A percentile compares a stretch with the other conserved stretches of the same genome.
Conservation (phyloP, 2,797 vertebrate genomes). For the Pelochelys cantorii region DNA sequence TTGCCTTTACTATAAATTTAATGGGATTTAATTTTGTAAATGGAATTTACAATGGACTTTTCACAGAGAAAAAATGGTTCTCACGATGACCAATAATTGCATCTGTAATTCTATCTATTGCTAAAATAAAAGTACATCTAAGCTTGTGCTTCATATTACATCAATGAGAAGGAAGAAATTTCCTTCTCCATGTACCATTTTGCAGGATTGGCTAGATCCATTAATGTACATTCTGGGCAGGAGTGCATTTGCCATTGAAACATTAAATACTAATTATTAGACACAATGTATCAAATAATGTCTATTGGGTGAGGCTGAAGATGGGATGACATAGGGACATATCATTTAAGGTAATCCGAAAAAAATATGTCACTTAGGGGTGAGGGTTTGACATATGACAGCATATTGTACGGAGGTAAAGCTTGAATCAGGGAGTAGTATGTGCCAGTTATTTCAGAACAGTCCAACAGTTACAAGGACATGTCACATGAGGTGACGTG, state of each 20-base stretch:
- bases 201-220: background rate
- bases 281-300: background rate
- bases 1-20: background rate
- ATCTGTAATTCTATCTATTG: background rate
- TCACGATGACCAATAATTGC: background rate
- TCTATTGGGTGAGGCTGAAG: background rate
- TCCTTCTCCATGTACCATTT: background rate
- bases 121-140: background rate
- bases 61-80: background rate
- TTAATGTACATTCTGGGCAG: background rate
- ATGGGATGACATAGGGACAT: background rate
- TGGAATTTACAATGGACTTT: background rate
- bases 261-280: background rate
- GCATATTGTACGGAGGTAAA: background rate
- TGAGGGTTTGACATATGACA: background rate
- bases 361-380: background rate
- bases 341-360: background rate
- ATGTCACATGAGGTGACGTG: background rate
- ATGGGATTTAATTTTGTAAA: background rate
- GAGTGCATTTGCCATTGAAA: background rate
- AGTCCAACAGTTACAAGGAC: background rate
- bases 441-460: background rate
- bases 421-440: background rate
- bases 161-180: background rate
- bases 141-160: background rate